phyloP scores from a whole-genome alignment of 2,888 invertebrate species.

The Zonitis immaculata region DNA sequence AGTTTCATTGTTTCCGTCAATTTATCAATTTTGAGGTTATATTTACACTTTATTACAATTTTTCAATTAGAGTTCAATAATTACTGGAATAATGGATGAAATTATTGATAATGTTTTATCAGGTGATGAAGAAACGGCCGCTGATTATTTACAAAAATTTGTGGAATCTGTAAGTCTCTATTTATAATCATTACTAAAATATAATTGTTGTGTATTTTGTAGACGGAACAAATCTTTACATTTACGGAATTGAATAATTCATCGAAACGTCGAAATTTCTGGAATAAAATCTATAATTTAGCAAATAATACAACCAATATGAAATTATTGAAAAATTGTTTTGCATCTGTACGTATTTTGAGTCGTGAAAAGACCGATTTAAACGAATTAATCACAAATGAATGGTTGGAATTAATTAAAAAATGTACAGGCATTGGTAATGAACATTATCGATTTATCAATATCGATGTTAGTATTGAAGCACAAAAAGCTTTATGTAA shows the following conservation, averaged over 20 bases:
- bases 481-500: constrained; percentile 87
- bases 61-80: neutral
- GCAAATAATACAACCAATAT: constrained; percentile 51
- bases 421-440: constrained; percentile 59
- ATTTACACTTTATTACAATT: neutral
- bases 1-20: too few species aligned
- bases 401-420: constrained; percentile 64
- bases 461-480: constrained; percentile 63
- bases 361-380: constrained; percentile 76
- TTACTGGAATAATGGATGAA: neutral
- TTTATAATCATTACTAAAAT: neutral
- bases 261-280: constrained; percentile 55
- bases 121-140: constrained; percentile 34
- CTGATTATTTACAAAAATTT: constrained; percentile 42
- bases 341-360: constrained; percentile 59
- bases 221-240: constrained; percentile 56
- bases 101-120: constrained; percentile 9
- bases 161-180: constrained; percentile 44
- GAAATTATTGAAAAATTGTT: constrained; percentile 52
- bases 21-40: neutral
- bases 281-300: constrained; percentile 58
- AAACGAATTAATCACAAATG: constrained; percentile 62
- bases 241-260: constrained; percentile 59
- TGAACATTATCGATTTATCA: constrained; percentile 39
- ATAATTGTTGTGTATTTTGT: constrained; percentile 27